These are phyloP conservation scores for Natrix natrix DNA, from an alignment of 2,797 vertebrate genomes.

Conservation along the genomic window DNA sequence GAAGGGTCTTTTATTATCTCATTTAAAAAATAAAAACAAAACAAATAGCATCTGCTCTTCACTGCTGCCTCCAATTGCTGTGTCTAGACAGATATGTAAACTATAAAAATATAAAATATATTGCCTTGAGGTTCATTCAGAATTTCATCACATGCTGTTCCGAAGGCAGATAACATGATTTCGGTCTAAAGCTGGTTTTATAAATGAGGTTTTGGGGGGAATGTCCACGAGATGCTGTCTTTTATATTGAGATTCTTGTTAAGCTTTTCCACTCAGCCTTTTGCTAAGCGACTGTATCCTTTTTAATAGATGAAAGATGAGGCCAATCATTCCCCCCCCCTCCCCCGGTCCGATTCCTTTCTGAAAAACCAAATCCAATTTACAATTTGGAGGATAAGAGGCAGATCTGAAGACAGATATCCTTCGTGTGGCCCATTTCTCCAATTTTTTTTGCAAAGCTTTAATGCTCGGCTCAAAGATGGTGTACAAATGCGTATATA, in stretches of 20 bases:
- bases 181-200: slow-evolving; percentile 10
- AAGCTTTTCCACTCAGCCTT: neutral
- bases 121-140: slow-evolving; percentile 17
- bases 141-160: slow-evolving; percentile 23
- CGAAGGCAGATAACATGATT: neutral
- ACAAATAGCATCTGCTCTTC: slow-evolving; percentile 27
- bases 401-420: neutral
- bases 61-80: slow-evolving; percentile 14
- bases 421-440: neutral
- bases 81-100: slow-evolving; percentile 49
- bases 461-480: neutral
- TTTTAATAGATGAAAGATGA: neutral
- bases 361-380: neutral
- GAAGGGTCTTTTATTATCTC: slow-evolving; percentile 26
- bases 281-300: neutral
- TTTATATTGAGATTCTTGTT: neutral
- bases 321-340: neutral
- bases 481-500: neutral
- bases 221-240: neutral
- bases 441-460: neutral
- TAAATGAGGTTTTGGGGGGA: neutral
- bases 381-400: neutral
- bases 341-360: neutral
- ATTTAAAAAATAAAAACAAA: slow-evolving; percentile 24
- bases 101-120: neutral